phyloP scores from a whole-genome alignment of 2,888 invertebrate species.

The Tetanocera ferruginea region DNA sequence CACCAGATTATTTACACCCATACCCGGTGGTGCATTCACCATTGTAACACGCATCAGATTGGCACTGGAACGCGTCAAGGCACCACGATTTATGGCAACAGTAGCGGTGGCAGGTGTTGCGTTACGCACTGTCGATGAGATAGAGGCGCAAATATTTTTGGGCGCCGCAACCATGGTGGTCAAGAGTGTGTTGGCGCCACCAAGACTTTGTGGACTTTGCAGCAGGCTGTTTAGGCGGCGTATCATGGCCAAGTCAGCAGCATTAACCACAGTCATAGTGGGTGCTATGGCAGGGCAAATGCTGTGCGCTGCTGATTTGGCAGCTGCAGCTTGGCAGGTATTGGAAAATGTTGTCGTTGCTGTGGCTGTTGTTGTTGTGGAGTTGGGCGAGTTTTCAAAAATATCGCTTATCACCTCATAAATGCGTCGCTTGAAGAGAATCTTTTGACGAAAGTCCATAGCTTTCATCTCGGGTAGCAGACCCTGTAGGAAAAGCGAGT shows the following conservation, averaged over 20 bases:
- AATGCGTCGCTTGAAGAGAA: slow-evolving; percentile 63
- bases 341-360: slow-evolving; percentile 3
- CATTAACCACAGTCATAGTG: slow-evolving; percentile 44
- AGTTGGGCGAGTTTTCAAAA: slow-evolving; percentile 50
- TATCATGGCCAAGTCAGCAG: slow-evolving; percentile 49
- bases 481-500: slow-evolving; percentile 61
- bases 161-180: slow-evolving; percentile 28
- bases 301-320: slow-evolving; percentile 12
- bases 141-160: slow-evolving; percentile 38
- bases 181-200: background rate
- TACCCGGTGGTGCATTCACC: slow-evolving; percentile 36
- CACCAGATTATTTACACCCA: slow-evolving; percentile 8
- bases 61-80: slow-evolving; percentile 50
- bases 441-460: slow-evolving; percentile 64
- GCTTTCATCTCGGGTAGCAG: slow-evolving; percentile 63
- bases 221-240: slow-evolving; percentile 48
- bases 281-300: background rate
- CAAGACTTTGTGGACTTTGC: slow-evolving; percentile 41
- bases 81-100: slow-evolving; percentile 46
- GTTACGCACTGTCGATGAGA: slow-evolving; percentile 48
- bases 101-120: slow-evolving; percentile 36
- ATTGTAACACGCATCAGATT: slow-evolving; percentile 47
- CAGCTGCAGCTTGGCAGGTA: background rate
- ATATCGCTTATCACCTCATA: slow-evolving; percentile 63
- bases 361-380: slow-evolving; percentile 18